Evolutionary conservation across 2,797 vertebrate genomes (phyloP), one percentile per base, ranked within the genome.

Genomic region (Garrulus glandarius): DNA sequence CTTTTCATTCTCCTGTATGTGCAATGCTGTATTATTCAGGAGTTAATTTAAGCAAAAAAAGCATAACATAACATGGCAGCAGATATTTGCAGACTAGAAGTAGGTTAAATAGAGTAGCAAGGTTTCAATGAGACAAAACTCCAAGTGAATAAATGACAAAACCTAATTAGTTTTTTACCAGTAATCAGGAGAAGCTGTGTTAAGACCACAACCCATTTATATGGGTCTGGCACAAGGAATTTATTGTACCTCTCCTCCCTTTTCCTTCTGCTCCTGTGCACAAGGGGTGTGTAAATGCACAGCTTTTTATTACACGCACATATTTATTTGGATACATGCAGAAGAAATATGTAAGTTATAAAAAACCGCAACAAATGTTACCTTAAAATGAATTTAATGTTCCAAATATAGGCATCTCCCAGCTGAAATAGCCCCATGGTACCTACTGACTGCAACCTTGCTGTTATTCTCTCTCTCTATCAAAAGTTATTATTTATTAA

Each of bases 21-120:
- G 81, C 86, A 94, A 76, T 84, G 93, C 96, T 97, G 93, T 96
- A 97, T 97, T 98, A 97, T 97, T 97, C 96, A 95, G 94, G 96
- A 98, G 96, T 97, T 98, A 97, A 97, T 98, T 98, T 98, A 98
- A 97, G 96, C 91, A 97, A 95, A 95, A 90, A 97, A 96, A 96
- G 90, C 92, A 97, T 97, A 97, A 97, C 95, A 89, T 97, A 97
- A 97, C 97, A 97, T 97, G 95, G 96, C 96, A 98, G 96, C 59
- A 97, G 96, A 95, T 96, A 97, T 96, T 96, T 96, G 86, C 96
- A 95, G 96, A 96, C 90, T 93, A 96, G 96, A 97, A 98, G 89
- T 81, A 97, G 97, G 97, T 98, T 98, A 98, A 97, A 96, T 78
- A 96, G 95, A 97, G 94, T 94, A 97, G 88, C 89, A 96, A 96